Percentiles rank a stretch among this genome's conserved stretches.
Conservation (phyloP, 2,113 vertebrate species). For the Ramphastos sulfuratus region DNA sequence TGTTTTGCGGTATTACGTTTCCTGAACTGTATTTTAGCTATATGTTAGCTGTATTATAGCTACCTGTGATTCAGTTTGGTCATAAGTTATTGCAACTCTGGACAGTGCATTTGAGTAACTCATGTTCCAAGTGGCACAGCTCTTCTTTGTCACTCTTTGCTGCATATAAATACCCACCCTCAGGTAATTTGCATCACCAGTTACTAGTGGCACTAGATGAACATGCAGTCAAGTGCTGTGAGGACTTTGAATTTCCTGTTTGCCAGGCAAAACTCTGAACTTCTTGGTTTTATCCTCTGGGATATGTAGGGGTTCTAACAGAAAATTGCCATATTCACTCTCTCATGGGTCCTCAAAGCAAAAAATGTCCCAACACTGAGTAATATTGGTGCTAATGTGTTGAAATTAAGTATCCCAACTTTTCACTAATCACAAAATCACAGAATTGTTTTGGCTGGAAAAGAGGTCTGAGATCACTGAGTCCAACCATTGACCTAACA, state of each 20-base stretch:
- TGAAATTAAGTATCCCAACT: neutral
- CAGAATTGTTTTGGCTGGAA: too few relatives aligned
- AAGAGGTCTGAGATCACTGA: too few relatives aligned
- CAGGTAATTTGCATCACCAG: neutral
- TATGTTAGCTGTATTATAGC: neutral
- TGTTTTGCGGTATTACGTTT: neutral
- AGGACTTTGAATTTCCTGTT: neutral
- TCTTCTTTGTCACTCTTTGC: neutral
- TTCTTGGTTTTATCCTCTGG: neutral
- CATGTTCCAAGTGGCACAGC: neutral
- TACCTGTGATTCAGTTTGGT: neutral
- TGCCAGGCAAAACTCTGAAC: neutral
- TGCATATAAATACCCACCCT: neutral
- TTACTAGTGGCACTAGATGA: neutral
- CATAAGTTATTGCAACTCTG: rapidly evolving
- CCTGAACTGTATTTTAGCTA: neutral
- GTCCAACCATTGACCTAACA: too few relatives aligned
- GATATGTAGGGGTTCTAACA: neutral
- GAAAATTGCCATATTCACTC: neutral
- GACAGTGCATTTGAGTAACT: neutral
- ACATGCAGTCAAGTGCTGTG: neutral
- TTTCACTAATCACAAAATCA: neutral
- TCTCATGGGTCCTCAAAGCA: neutral
- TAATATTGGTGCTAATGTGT: neutral
- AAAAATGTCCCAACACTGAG: neutral